Conservation (phyloP, 2,888 invertebrate species). For the Ommatoiulus sabulosus region DNA sequence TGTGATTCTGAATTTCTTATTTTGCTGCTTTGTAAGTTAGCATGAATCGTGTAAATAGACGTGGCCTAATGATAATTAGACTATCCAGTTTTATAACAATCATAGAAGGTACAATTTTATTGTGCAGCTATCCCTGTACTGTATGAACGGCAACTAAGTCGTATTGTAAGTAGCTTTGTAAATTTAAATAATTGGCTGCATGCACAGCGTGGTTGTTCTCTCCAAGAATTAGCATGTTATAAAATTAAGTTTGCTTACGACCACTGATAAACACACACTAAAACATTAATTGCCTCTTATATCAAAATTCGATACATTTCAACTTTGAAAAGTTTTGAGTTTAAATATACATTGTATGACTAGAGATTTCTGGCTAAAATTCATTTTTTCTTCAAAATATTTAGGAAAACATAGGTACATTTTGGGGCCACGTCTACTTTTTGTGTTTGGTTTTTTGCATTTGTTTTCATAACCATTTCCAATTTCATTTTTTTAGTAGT, state of each 20-base stretch:
- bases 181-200: background rate
- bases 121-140: background rate
- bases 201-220: no score
- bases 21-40: background rate
- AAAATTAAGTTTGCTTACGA: no score
- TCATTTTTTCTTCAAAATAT: background rate
- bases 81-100: background rate
- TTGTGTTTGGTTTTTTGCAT: constrained; percentile 3
- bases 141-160: background rate
- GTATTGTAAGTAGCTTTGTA: background rate
- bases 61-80: background rate
- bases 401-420: background rate
- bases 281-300: background rate
- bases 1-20: background rate
- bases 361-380: background rate
- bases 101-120: background rate
- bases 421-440: constrained; percentile 5
- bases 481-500: background rate
- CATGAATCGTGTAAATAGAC: background rate
- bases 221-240: no score
- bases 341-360: background rate
- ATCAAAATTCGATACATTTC: background rate
- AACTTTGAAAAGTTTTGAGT: background rate
- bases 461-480: background rate
- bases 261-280: no score